These are phyloP conservation scores for Alitta virens DNA, from an alignment of 2,888 invertebrate genomes.

Conservation along the genomic window DNA sequence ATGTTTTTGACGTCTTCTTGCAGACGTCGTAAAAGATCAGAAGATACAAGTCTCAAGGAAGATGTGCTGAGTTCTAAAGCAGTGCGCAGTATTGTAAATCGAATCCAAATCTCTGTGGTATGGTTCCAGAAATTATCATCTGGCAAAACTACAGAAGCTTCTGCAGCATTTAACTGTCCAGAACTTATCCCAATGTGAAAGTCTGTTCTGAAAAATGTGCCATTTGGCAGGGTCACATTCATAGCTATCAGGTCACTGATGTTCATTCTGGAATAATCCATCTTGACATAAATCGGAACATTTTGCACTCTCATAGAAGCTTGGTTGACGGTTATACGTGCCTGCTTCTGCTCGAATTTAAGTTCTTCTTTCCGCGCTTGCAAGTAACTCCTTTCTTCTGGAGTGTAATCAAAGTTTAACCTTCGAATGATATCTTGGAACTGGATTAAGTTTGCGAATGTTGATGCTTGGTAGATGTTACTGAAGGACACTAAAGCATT, in stretches of 20 bases:
- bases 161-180: neutral
- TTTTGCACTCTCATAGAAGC: too few relatives aligned
- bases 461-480: neutral
- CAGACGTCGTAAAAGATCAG: too few relatives aligned
- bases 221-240: neutral
- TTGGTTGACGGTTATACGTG: too few relatives aligned
- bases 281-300: too few relatives aligned
- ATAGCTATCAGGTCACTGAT: too few relatives aligned
- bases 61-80: neutral
- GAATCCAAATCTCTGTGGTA: constrained; percentile 3
- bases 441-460: neutral
- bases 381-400: neutral
- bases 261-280: too few relatives aligned
- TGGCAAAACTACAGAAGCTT: constrained; percentile 2
- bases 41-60: neutral
- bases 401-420: neutral
- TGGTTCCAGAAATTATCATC: constrained; percentile 18
- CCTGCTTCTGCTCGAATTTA: too few relatives aligned
- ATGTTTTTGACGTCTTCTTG: neutral
- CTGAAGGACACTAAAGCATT: neutral
- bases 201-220: neutral
- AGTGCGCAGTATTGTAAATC: neutral
- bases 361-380: too few relatives aligned
- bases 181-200: neutral
- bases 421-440: neutral